These are phyloP conservation scores for Lepidocyrtinus sp. DNA, from an alignment of 2,888 invertebrate species.

Conservation along the genomic window DNA sequence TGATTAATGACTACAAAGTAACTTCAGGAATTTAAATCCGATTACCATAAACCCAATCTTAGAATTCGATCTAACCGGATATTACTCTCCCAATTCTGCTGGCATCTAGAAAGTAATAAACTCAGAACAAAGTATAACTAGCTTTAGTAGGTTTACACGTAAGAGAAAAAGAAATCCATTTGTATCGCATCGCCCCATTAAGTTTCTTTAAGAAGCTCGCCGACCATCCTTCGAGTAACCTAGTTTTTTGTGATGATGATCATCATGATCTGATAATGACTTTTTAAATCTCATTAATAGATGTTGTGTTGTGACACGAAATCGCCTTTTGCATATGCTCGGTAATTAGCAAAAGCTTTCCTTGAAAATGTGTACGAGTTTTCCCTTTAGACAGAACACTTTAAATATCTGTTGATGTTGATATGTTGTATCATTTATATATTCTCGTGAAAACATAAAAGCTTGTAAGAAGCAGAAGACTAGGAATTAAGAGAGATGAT, in stretches of 20 bases:
- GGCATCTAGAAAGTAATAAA: not conserved
- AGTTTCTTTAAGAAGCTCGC: not conserved
- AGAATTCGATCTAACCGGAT: not conserved
- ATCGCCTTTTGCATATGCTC: not conserved
- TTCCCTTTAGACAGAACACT: too few relatives aligned
- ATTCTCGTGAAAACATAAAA: too few relatives aligned
- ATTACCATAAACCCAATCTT: too few relatives aligned
- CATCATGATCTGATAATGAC: not conserved
- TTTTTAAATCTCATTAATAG: conserved; percentile 14
- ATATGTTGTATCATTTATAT: too few relatives aligned
- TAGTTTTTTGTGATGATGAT: not conserved
- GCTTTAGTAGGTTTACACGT: too few relatives aligned
- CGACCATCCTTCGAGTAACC: not conserved
- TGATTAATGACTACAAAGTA: conserved; percentile 12
- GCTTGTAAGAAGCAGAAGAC: too few relatives aligned
- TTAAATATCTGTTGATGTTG: too few relatives aligned
- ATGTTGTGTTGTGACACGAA: not conserved
- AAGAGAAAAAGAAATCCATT: not conserved
- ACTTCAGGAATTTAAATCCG: not conserved
- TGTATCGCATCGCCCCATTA: not conserved
- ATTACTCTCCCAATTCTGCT: not conserved
- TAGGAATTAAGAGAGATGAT: too few relatives aligned
- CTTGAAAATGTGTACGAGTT: too few relatives aligned
- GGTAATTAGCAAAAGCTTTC: conserved; percentile 8
- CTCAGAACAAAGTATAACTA: too few relatives aligned